Evolutionary conservation across 2,888 invertebrate genomes (phyloP).

Genomic region (Zygothrica quintamaculata): DNA sequence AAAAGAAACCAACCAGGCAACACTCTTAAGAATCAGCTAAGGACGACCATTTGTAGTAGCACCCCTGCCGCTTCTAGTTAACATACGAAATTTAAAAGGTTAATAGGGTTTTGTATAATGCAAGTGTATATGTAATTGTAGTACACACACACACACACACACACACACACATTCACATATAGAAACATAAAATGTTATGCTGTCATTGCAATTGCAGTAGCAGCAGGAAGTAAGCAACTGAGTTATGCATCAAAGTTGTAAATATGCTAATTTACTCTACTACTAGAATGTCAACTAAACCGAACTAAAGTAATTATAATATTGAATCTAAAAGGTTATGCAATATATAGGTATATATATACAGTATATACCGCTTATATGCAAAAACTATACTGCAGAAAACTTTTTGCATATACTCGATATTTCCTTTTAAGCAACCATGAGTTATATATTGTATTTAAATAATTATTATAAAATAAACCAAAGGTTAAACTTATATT

Average conservation of each 20-base stretch:
- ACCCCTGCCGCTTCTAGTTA: constrained; percentile 74
- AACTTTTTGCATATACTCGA: no score
- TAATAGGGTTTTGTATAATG: constrained; percentile 64
- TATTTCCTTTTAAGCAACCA: no score
- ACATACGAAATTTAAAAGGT: constrained; percentile 67
- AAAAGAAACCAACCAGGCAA: constrained; percentile 34
- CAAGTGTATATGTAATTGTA: no score
- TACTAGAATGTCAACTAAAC: constrained; percentile 6
- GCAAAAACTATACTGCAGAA: no score
- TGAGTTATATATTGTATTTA: no score
- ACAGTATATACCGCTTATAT: no score
- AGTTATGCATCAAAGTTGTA: constrained; percentile 35
- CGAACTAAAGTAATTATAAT: constrained; percentile 15
- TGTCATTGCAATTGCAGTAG: constrained; percentile 16
- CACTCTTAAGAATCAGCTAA: constrained; percentile 3
- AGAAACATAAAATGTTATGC: constrained; percentile 2
- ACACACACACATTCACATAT: no score
- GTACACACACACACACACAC: no score
- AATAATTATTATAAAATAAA: no score
- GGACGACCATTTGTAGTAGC: constrained; percentile 21
- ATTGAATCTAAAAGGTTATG: neutral
- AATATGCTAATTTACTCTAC: constrained; percentile 49
- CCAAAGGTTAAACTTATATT: no score
- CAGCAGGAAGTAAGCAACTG: constrained; percentile 63
- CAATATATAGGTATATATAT: neutral